Evolutionary conservation across 2,888 invertebrate species (phyloP).

Genomic region (Caenorhabditis sinica): DNA sequence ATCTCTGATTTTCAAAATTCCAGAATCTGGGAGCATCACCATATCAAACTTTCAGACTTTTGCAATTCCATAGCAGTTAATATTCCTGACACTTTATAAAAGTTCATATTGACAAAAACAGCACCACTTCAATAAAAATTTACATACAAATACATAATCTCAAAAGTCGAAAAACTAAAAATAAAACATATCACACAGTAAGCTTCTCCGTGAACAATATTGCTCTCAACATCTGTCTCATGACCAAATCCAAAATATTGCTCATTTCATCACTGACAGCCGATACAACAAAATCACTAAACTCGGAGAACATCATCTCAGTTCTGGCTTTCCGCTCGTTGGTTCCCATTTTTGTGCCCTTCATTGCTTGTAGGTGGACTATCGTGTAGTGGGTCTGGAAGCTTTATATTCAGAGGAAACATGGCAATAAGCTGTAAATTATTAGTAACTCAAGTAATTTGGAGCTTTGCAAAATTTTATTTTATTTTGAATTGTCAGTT

Average conservation of each 20-base stretch:
- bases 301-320: constrained; percentile 73
- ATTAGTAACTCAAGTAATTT: too few relatives aligned
- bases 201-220: constrained; percentile 74
- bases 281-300: constrained; percentile 67
- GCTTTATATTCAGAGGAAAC: not conserved
- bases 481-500: too few relatives aligned
- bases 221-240: constrained; percentile 72
- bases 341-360: constrained; percentile 64
- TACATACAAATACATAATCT: not conserved
- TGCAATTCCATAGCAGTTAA: not conserved
- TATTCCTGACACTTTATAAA: not conserved
- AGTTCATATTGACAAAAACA: not conserved
- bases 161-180: not conserved
- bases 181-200: constrained; percentile 26
- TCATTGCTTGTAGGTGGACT: constrained; percentile 71
- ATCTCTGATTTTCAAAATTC: too few relatives aligned
- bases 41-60: not conserved
- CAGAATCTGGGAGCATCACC: too few relatives aligned
- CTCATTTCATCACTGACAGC: constrained; percentile 55
- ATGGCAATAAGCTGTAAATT: not conserved
- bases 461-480: too few relatives aligned
- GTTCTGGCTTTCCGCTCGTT: constrained; percentile 74
- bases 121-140: constrained; percentile 2
- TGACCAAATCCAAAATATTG: constrained; percentile 63
- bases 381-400: constrained; percentile 75